phyloP scores from a whole-genome alignment of 2,113 vertebrate species.

The Hypocryptadius cinnamomeus region DNA sequence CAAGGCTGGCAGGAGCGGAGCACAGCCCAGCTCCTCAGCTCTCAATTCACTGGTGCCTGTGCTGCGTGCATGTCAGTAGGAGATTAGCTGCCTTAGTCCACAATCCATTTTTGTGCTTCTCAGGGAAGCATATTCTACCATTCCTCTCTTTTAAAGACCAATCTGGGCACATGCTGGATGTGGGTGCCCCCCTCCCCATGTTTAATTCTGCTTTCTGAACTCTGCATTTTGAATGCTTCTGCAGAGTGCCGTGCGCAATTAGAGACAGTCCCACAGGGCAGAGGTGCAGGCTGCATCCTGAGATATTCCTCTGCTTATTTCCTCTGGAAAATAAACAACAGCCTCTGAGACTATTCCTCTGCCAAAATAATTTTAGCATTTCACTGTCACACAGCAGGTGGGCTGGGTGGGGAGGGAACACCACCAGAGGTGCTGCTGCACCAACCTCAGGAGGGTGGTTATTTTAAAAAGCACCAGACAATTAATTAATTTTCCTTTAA shows the following conservation, averaged over 20 bases:
- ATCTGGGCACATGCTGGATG: conserved; percentile 4
- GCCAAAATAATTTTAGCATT: conserved; percentile 74
- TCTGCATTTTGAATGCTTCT: conserved; percentile 41
- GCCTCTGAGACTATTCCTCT: conserved; percentile 67
- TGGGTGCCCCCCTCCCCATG: background rate
- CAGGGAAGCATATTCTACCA: conserved; percentile 29
- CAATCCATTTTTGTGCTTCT: conserved; percentile 33
- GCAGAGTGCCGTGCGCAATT: conserved; percentile 48
- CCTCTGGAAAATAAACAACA: conserved; percentile 70
- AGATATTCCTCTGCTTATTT: conserved; percentile 66
- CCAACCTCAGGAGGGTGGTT: conserved; percentile 47
- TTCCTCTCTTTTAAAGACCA: conserved; percentile 46
- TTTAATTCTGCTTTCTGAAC: conserved; percentile 57
- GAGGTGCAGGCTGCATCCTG: conserved; percentile 70
- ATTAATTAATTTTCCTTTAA: conserved; percentile 74
- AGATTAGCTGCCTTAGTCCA: conserved; percentile 57
- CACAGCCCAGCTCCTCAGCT: background rate
- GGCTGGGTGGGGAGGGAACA: conserved; percentile 1
- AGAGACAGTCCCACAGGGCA: conserved; percentile 74
- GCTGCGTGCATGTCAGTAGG: background rate
- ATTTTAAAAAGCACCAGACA: conserved; percentile 59
- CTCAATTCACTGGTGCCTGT: background rate
- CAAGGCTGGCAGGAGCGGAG: background rate
- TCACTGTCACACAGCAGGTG: conserved; percentile 62
- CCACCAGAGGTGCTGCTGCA: background rate